A percentile compares a stretch with the other conserved stretches of the same genome.
These are phyloP conservation scores for Pipistrellus pygmaeus DNA, from an alignment of 2,797 vertebrate species.

Conservation along the genomic window DNA sequence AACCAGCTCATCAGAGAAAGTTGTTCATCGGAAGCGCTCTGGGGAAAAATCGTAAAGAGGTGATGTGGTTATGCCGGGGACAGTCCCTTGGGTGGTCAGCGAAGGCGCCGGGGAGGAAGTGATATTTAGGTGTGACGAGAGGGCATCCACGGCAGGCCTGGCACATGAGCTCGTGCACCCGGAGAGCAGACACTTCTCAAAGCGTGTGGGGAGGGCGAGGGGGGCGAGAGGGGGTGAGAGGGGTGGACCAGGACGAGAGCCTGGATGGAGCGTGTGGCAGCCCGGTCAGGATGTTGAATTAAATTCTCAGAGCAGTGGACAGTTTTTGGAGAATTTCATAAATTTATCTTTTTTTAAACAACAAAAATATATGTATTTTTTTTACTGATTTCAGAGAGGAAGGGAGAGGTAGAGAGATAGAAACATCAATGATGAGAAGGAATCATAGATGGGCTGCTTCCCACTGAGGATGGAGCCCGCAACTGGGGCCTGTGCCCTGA, in stretches of 20 bases:
- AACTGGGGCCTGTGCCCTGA: no score
- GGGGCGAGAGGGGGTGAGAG: neutral
- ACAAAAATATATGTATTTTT: no score
- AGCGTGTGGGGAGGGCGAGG: neutral
- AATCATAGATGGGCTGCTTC: no score
- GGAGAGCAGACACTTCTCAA: neutral
- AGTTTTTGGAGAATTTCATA: neutral
- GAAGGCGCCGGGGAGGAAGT: neutral
- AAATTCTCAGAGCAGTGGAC: neutral
- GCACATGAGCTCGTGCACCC: neutral
- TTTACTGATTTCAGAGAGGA: neutral
- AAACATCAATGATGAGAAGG: neutral
- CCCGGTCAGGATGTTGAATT: neutral
- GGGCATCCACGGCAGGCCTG: neutral
- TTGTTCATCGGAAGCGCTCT: no score
- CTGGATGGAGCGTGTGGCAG: no score
- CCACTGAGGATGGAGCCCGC: no score
- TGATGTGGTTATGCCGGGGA: neutral
- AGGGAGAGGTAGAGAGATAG: neutral
- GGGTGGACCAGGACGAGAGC: neutral
- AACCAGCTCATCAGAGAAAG: neutral
- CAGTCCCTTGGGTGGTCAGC: neutral
- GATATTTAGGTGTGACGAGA: neutral
- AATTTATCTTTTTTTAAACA: neutral
- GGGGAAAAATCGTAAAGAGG: neutral